A percentile compares a stretch with the other conserved stretches of the same genome.
phyloP scores from a whole-genome alignment of 2,797 vertebrate genomes.

The Pangasius mekongensis region DNA sequence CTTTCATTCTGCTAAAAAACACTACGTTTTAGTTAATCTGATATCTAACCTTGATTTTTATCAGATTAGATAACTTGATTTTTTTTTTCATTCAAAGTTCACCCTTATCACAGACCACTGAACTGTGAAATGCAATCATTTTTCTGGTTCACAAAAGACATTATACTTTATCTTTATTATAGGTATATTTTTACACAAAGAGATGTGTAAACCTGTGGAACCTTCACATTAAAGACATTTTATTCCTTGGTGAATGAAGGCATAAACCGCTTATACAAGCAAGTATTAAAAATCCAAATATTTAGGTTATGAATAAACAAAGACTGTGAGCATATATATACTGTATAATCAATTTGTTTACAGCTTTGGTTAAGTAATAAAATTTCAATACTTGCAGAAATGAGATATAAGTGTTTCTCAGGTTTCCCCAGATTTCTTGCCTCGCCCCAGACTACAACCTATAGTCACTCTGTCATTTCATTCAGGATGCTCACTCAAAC shows the following conservation, averaged over 20 bases:
- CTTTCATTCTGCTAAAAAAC: neutral
- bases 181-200: neutral
- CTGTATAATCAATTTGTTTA: neutral
- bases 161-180: neutral
- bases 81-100: conserved; percentile 3
- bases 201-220: neutral
- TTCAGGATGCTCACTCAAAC: conserved; percentile 7
- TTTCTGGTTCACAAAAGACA: neutral
- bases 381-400: neutral
- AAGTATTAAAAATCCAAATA: neutral
- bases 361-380: neutral
- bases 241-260: neutral
- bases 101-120: conserved; percentile 26
- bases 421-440: neutral
- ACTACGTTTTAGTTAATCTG: neutral
- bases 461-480: conserved; percentile 2
- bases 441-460: neutral
- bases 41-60: neutral
- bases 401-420: neutral
- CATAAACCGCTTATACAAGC: neutral
- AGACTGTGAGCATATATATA: neutral
- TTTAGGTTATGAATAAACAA: neutral
- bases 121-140: conserved; percentile 11
- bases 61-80: neutral
- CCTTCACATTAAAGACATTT: neutral